Base-by-base conservation (phyloP, 1,140 invertebrate genomes). In the Procambarus clarkii region DNA sequence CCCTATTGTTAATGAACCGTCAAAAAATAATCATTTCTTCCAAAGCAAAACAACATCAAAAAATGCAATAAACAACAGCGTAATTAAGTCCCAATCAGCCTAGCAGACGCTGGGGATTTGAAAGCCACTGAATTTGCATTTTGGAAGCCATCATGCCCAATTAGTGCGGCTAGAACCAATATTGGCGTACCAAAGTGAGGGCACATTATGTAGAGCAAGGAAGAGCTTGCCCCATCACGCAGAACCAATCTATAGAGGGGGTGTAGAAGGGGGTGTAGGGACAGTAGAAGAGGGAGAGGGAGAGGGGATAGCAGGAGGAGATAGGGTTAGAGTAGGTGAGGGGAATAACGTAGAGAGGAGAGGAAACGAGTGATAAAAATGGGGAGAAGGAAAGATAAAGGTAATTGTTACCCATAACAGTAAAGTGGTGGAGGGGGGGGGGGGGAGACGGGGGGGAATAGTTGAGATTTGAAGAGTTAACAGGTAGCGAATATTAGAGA, bases 111-210 rank as follows among this genome's bases (percentile, higher is more conserved):
- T 8, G 21, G 7, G 21, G 21, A 8, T 74, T 34, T 74, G 69
- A 74, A 74, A 34, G 69, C n/a, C 69, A 34, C 21, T 34, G 69
- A 74, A 74, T 74, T 74, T 74, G 69, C 69, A 74, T 74, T 74
- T 74, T 34, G 69, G 5, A 11, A 34, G 5, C 69, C 69, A 74
- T 74, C 21, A 24, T 74, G n/a, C 24, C 69, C 69, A 34, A 34
- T 74, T 34, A 34, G 69, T 8, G n/a, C 11, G 69, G 11, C 69
- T 34, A 34, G n/a, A 8, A 11, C 69, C 69, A 74, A 74, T 74
- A 74, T 74, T 74, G 69, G n/a, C 24, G 34, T 34, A 74, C 0
- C 69, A 8, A 5, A 74, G 69, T 24, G 69, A 34, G 24, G 24
- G 69, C 24, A 74, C 69, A 74, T 74, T 74, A 74, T 74, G 69